These are phyloP conservation scores for Caenorhabditis drosophilae DNA, from an alignment of 2,888 invertebrate genomes.

Conservation along the genomic window DNA sequence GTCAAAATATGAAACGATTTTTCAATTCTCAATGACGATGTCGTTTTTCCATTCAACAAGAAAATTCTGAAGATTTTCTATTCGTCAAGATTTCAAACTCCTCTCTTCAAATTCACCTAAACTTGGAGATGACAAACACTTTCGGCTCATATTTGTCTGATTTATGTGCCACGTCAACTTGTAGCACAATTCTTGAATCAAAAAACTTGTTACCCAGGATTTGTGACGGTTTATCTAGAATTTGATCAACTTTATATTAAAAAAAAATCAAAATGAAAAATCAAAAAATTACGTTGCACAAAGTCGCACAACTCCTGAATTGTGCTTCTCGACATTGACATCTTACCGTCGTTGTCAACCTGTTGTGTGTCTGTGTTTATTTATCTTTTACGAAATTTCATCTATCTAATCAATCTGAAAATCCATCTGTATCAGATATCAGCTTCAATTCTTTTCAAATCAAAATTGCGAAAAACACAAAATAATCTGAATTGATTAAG, in stretches of 20 bases:
- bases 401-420: too few relatives aligned
- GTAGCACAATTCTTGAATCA: constrained; percentile 59
- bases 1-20: constrained; percentile 61
- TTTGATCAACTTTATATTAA: not conserved
- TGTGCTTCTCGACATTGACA: constrained; percentile 62
- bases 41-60: constrained; percentile 59
- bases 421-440: too few relatives aligned
- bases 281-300: constrained; percentile 61
- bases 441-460: too few relatives aligned
- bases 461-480: too few relatives aligned
- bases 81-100: not conserved
- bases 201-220: constrained; percentile 67
- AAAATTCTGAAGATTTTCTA: constrained; percentile 49
- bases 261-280: too few relatives aligned
- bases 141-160: constrained; percentile 58
- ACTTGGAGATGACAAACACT: constrained; percentile 63
- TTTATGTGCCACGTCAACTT: constrained; percentile 42
- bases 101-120: constrained; percentile 20
- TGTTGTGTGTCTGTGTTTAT: too few relatives aligned
- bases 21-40: constrained; percentile 59
- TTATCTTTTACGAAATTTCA: too few relatives aligned
- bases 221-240: constrained; percentile 59
- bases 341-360: constrained; percentile 16
- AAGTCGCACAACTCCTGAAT: constrained; percentile 61
- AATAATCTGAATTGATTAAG: too few relatives aligned